Conservation (phyloP, 1,140 invertebrate genomes). For the Drosophila miranda region DNA sequence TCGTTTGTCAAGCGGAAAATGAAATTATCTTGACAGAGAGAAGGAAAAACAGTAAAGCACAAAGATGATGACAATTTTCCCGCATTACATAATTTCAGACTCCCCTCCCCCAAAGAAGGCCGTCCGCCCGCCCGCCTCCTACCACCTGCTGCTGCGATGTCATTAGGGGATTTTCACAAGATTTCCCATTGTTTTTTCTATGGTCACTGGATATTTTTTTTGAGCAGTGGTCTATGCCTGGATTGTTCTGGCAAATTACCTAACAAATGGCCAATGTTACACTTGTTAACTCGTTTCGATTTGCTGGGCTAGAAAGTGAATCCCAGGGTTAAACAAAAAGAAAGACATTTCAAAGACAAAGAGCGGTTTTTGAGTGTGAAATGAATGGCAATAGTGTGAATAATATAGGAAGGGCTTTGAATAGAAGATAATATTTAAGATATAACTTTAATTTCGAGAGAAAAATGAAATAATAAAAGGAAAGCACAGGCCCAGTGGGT, state of each 20-base stretch:
- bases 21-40: slow-evolving; percentile 48
- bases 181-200: slow-evolving; percentile 26
- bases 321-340: background rate
- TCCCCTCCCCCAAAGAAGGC: no score
- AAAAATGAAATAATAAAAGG: no score
- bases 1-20: slow-evolving; percentile 57
- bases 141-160: slow-evolving; percentile 8
- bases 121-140: no score
- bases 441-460: no score
- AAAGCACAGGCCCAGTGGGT: no score
- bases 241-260: slow-evolving; percentile 67
- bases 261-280: slow-evolving; percentile 76
- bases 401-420: background rate
- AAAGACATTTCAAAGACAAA: slow-evolving; percentile 28
- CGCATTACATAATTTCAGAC: slow-evolving; percentile 50
- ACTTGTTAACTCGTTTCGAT: slow-evolving; percentile 72
- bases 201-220: slow-evolving; percentile 40
- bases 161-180: slow-evolving; percentile 16
- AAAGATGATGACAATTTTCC: slow-evolving; percentile 60
- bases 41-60: slow-evolving; percentile 16
- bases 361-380: slow-evolving; percentile 21
- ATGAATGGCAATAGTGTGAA: slow-evolving; percentile 10
- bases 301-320: slow-evolving; percentile 57
- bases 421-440: no score
- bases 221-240: slow-evolving; percentile 1